phyloP scores from a whole-genome alignment of 2,113 vertebrate species.

The Ptyas mucosa region DNA sequence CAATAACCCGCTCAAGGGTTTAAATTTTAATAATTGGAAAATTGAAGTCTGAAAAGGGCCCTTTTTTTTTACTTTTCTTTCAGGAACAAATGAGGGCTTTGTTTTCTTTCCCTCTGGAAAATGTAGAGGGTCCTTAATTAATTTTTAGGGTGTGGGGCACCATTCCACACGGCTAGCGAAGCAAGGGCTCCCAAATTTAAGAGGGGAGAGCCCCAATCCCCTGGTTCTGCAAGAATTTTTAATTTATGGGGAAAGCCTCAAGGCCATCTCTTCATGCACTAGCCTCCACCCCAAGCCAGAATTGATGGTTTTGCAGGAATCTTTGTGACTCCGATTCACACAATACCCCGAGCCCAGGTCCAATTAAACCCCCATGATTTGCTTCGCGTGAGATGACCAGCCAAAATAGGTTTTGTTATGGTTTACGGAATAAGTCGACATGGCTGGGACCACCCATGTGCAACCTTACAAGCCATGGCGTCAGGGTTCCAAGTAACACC shows the following conservation, averaged over 20 bases:
- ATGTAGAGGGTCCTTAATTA: constrained; percentile 36
- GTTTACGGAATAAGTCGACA: not conserved
- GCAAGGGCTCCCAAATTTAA: not conserved
- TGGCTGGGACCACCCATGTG: not conserved
- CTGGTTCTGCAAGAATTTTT: too few species aligned
- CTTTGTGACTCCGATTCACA: not conserved
- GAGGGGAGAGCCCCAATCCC: too few species aligned
- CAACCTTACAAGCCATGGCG: not conserved
- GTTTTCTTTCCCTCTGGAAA: constrained; percentile 49
- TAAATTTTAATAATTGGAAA: not conserved
- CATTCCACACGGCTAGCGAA: constrained; percentile 4
- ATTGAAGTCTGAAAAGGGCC: not conserved
- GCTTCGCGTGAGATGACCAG: not conserved
- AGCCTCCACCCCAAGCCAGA: not conserved
- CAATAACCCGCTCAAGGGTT: not conserved
- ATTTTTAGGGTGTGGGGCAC: not conserved
- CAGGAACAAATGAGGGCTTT: constrained; percentile 39
- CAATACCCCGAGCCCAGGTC: not conserved
- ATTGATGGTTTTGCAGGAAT: not conserved
- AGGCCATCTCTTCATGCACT: not conserved
- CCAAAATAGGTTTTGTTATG: not conserved
- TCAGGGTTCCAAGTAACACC: too few species aligned
- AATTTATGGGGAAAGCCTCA: too few species aligned
- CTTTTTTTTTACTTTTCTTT: not conserved
- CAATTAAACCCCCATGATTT: not conserved